A percentile compares a stretch with the other conserved stretches of the same genome.
These are phyloP conservation scores for Panagrolaimus sp. DNA, from an alignment of 1,140 invertebrate genomes.

Conservation along the genomic window DNA sequence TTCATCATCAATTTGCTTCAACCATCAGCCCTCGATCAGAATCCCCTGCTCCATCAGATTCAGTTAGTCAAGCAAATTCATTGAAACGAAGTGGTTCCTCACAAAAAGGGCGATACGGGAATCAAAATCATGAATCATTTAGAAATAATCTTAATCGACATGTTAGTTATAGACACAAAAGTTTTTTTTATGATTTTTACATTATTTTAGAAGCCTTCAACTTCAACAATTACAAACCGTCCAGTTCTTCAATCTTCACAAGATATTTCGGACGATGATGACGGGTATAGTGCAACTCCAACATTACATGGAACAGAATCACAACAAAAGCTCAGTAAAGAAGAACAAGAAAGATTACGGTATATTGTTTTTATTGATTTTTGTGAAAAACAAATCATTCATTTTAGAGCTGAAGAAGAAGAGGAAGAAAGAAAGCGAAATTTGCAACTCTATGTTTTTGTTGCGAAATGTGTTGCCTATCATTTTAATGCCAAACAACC, in stretches of 20 bases:
- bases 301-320: slow-evolving; percentile 14
- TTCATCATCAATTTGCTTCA: slow-evolving; percentile 20
- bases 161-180: slow-evolving; percentile 21
- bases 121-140: slow-evolving; percentile 38
- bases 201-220: slow-evolving; percentile 30
- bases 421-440: slow-evolving; percentile 84
- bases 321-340: slow-evolving; percentile 47
- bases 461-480: slow-evolving; percentile 93
- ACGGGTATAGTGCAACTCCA: slow-evolving; percentile 21
- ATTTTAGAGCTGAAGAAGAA: slow-evolving; percentile 67
- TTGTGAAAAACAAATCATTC: slow-evolving; percentile 14
- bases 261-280: slow-evolving; percentile 49
- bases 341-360: slow-evolving; percentile 55
- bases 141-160: slow-evolving; percentile 32
- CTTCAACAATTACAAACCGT: slow-evolving; percentile 21
- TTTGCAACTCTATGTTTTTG: slow-evolving; percentile 95
- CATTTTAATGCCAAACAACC: slow-evolving; percentile 99
- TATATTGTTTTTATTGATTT: slow-evolving; percentile 15
- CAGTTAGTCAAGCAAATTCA: slow-evolving; percentile 50
- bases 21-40: slow-evolving; percentile 40
- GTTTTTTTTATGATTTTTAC: not conserved
- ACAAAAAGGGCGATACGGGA: slow-evolving; percentile 5
- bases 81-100: slow-evolving; percentile 45
- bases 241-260: slow-evolving; percentile 46
- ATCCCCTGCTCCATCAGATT: slow-evolving; percentile 54